Conservation (phyloP, 2,797 vertebrate genomes). For the Cyprinodon diabolis region DNA sequence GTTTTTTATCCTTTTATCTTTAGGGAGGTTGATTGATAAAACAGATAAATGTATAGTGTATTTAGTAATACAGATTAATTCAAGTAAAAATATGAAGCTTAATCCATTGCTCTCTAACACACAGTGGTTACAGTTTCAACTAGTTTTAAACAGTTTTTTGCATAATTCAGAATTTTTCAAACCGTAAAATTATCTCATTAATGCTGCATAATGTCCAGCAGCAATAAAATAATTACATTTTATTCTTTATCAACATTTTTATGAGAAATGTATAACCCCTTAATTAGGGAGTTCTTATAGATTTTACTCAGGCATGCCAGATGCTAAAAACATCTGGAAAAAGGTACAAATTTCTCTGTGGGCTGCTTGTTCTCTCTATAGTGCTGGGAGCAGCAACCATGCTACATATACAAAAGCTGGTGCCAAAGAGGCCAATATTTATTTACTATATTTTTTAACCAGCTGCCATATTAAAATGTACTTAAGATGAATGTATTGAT, state of each 20-base stretch:
- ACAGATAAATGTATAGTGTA: background rate
- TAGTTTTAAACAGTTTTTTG: background rate
- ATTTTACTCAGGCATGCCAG: conserved; percentile 12
- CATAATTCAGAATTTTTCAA: background rate
- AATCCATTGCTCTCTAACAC: too few species aligned
- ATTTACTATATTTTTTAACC: conserved; percentile 46
- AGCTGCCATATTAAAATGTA: conserved; percentile 73
- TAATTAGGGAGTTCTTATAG: background rate
- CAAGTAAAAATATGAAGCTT: background rate
- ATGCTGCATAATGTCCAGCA: background rate
- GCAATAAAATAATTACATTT: background rate
- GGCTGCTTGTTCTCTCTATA: conserved; percentile 29
- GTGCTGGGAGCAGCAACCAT: conserved; percentile 17
- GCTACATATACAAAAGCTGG: conserved; percentile 65
- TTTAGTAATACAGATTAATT: background rate
- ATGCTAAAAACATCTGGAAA: conserved; percentile 4
- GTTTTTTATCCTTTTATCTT: too few species aligned
- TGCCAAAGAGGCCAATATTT: conserved; percentile 26
- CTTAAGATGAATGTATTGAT: conserved; percentile 78
- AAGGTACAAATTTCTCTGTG: conserved; percentile 27
- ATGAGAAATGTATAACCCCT: background rate
- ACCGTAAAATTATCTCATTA: background rate
- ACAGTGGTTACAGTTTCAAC: background rate
- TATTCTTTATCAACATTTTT: background rate
- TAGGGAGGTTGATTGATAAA: too few species aligned